Evolutionary conservation across 2,113 vertebrate species (phyloP).

Genomic region (Drymodes brunneopygia): DNA sequence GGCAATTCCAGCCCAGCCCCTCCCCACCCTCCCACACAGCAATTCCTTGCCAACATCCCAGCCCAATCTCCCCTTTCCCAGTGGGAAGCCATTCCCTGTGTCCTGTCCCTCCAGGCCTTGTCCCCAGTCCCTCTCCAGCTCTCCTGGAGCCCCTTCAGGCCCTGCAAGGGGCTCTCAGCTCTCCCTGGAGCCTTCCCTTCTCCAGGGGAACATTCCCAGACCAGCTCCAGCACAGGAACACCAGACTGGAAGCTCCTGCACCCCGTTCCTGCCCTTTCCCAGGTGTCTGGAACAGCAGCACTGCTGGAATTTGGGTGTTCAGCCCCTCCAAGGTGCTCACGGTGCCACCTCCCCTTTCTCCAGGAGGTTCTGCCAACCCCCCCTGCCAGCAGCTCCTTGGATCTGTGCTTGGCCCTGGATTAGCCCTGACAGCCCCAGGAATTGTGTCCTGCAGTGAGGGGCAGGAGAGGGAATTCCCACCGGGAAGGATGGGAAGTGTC

Average conservation of each 20-base stretch:
- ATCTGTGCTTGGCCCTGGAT: slow-evolving; percentile 21
- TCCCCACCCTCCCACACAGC: too few relatives aligned
- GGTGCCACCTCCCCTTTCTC: neutral
- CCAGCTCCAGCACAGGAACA: neutral
- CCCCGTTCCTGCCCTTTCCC: neutral
- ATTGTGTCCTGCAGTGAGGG: neutral
- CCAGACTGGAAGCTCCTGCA: neutral
- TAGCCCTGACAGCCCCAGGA: neutral
- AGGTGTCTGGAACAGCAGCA: neutral
- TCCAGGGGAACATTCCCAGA: neutral
- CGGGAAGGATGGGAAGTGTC: neutral
- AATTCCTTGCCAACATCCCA: neutral
- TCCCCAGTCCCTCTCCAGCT: neutral
- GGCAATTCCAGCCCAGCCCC: neutral
- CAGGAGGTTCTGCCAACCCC: neutral
- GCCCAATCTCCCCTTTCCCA: neutral
- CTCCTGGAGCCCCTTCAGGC: neutral
- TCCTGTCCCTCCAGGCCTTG: too few relatives aligned
- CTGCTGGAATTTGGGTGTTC: neutral
- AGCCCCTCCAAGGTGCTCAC: neutral
- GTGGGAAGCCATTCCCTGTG: neutral
- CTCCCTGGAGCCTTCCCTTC: neutral
- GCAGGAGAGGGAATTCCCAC: neutral
- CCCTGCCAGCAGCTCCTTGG: neutral
- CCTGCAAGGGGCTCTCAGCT: neutral